Evolutionary conservation across 2,888 invertebrate species (phyloP).

Genomic region (Copidosoma aretas): DNA sequence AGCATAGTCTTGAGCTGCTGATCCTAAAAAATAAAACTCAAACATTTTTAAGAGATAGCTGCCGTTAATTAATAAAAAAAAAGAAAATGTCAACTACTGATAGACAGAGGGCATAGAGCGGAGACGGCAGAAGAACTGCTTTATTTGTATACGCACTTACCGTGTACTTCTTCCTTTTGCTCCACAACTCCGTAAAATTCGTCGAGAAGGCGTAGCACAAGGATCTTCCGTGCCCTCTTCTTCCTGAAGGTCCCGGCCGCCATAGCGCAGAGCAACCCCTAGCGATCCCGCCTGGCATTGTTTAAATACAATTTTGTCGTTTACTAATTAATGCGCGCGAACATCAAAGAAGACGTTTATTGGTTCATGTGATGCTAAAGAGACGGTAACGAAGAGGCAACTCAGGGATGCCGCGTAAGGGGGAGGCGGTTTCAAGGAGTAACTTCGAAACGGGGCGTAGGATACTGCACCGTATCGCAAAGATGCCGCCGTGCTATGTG

Average conservation of each 20-base stretch:
- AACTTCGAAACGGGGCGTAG: background rate
- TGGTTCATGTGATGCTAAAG: constrained; percentile 65
- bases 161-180: constrained; percentile 12
- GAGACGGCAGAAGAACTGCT: constrained; percentile 28
- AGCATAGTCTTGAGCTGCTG: no score
- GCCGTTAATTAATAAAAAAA: background rate
- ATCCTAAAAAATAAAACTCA: no score
- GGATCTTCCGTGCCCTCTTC: no score
- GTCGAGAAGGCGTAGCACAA: background rate
- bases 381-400: constrained; percentile 63
- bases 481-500: background rate
- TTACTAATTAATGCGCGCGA: constrained; percentile 67
- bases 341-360: constrained; percentile 67
- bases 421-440: constrained; percentile 11
- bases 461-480: background rate
- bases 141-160: constrained; percentile 57
- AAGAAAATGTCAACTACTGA: no score
- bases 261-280: background rate
- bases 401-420: constrained; percentile 34
- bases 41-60: background rate
- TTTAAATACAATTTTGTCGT: constrained; percentile 71
- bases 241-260: no score
- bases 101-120: background rate
- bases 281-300: constrained; percentile 60
- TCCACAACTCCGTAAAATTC: background rate